A percentile compares a stretch with the other conserved stretches of the same genome.
Conservation (phyloP, 2,113 vertebrate genomes). For the Hoplias malabaricus region DNA sequence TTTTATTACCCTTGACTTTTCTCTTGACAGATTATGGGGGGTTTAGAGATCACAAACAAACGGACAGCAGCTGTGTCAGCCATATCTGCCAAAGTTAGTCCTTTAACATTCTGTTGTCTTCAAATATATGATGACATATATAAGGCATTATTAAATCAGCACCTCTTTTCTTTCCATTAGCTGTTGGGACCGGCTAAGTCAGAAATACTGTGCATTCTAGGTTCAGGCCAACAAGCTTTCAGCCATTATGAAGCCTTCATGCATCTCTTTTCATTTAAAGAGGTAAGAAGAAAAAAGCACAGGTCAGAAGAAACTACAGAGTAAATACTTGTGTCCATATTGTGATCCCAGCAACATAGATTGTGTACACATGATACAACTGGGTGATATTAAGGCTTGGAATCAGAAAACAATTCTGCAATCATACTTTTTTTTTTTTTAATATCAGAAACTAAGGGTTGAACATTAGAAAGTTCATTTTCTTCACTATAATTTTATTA, state of each 20-base stretch:
- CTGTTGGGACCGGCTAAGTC: constrained; percentile 77
- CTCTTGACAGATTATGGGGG: constrained; percentile 83
- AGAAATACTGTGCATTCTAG: constrained; percentile 89
- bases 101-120: not conserved
- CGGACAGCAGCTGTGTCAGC: constrained; percentile 91
- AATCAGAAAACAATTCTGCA: too few species aligned
- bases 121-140: not conserved
- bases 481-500: too few species aligned
- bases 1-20: not conserved
- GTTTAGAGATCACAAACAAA: constrained; percentile 85
- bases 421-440: too few species aligned
- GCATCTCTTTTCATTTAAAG: constrained; percentile 86
- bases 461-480: too few species aligned
- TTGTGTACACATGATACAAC: too few species aligned
- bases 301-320: too few species aligned
- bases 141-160: not conserved
- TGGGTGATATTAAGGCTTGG: too few species aligned
- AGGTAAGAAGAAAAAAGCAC: too few species aligned
- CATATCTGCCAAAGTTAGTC: constrained; percentile 90
- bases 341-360: too few species aligned
- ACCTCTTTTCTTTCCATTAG: constrained; percentile 62
- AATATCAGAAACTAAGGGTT: too few species aligned
- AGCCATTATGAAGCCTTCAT: constrained; percentile 90
- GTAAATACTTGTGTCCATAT: too few species aligned
- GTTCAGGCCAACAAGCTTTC: constrained; percentile 85